These are phyloP conservation scores for Clarias fuscus DNA, from an alignment of 2,797 vertebrate species.

Conservation along the genomic window DNA sequence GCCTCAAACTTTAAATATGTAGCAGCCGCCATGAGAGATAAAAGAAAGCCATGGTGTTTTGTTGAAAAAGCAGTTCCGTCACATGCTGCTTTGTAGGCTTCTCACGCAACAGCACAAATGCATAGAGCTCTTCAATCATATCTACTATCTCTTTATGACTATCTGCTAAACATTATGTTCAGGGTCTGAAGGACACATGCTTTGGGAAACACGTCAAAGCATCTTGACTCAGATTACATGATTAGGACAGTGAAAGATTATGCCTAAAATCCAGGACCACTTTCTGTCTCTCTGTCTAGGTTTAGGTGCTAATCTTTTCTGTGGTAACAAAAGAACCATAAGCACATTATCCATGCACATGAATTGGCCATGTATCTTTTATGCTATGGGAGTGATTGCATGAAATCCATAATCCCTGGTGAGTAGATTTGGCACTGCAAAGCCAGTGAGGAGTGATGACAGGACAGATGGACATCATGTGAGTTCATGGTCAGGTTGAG, in stretches of 20 bases:
- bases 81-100: constrained; percentile 32
- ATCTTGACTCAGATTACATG: constrained; percentile 55
- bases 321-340: constrained; percentile 30
- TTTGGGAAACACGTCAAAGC: constrained; percentile 43
- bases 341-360: constrained; percentile 39
- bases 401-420: constrained; percentile 45
- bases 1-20: constrained; percentile 5
- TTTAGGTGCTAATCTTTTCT: constrained; percentile 29
- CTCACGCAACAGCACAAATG: constrained; percentile 37
- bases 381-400: constrained; percentile 43
- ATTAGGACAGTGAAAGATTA: constrained; percentile 47
- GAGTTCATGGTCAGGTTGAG: constrained; percentile 47
- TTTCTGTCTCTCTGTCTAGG: constrained; percentile 30
- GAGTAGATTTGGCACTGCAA: constrained; percentile 10
- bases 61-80: constrained; percentile 11
- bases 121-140: constrained; percentile 49
- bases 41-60: constrained; percentile 8
- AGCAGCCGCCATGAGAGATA: constrained; percentile 9
- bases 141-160: constrained; percentile 48
- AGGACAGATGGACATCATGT: constrained; percentile 35
- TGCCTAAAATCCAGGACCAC: constrained; percentile 42
- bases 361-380: constrained; percentile 42
- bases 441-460: constrained; percentile 34
- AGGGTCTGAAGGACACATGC: constrained; percentile 35
- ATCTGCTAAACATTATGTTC: constrained; percentile 37